A percentile compares a stretch with the other conserved stretches of the same genome.
phyloP scores from a whole-genome alignment of 2,113 vertebrate genomes.

The Oncorhynchus mykiss region DNA sequence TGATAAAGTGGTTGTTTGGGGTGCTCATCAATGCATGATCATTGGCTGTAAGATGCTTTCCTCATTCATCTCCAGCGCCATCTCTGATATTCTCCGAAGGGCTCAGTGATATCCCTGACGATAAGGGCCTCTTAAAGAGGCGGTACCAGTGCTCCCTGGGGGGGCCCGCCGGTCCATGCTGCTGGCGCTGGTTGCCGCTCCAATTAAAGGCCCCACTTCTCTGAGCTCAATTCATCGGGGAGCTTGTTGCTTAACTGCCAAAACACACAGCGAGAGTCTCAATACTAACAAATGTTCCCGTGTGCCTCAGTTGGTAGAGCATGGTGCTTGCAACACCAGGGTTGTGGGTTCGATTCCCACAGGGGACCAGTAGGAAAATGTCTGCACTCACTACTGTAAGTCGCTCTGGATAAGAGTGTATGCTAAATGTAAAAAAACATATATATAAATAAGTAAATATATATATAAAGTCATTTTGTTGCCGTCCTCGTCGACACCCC shows the following conservation, averaged over 20 bases:
- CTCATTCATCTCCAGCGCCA: neutral
- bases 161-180: constrained; percentile 36
- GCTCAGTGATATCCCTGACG: constrained; percentile 31
- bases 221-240: constrained; percentile 34
- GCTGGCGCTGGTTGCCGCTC: constrained; percentile 7
- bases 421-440: too few species aligned
- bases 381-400: too few species aligned
- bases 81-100: neutral
- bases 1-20: too few species aligned
- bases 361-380: too few species aligned
- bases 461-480: neutral
- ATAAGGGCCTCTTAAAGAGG: constrained; percentile 27
- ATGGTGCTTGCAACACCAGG: too few species aligned
- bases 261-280: neutral
- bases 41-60: neutral
- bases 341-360: too few species aligned
- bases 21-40: too few species aligned
- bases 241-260: constrained; percentile 37
- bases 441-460: too few species aligned
- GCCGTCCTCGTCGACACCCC: constrained; percentile 9
- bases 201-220: constrained; percentile 35
- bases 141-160: constrained; percentile 21
- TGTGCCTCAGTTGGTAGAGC: too few species aligned
- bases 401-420: too few species aligned
- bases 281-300: neutral